These are phyloP conservation scores for Onthophagus taurus DNA, from an alignment of 1,140 invertebrate genomes.

Conservation along the genomic window DNA sequence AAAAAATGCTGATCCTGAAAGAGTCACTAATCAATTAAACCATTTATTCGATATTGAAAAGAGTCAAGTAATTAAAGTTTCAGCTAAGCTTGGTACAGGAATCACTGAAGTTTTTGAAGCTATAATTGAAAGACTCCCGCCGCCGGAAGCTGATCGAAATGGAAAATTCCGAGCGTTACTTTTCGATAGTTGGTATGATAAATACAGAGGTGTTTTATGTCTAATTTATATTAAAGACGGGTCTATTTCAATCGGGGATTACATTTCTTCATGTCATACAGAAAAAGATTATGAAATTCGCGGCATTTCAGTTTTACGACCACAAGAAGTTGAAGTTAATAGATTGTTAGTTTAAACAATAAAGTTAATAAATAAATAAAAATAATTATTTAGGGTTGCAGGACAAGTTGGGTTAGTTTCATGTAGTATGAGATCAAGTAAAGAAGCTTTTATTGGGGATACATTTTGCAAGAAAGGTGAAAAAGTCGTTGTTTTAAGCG, in stretches of 20 bases:
- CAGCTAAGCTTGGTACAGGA: constrained; percentile 83
- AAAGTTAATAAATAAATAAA: constrained; percentile 1
- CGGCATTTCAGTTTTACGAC: constrained; percentile 70
- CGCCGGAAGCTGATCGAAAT: constrained; percentile 52
- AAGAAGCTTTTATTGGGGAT: constrained; percentile 78
- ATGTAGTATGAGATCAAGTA: constrained; percentile 69
- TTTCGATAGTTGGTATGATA: constrained; percentile 93
- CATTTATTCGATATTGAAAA: constrained; percentile 77
- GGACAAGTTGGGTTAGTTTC: constrained; percentile 76
- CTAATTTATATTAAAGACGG: constrained; percentile 75
- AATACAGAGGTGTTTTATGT: constrained; percentile 74
- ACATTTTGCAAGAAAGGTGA: constrained; percentile 55
- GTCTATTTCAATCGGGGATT: constrained; percentile 53
- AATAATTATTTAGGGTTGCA: constrained; percentile 45
- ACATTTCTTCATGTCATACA: constrained; percentile 53
- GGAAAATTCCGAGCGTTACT: constrained; percentile 68
- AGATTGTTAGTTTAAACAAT: constrained; percentile 47
- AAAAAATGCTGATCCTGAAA: constrained; percentile 78
- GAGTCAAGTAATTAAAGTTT: constrained; percentile 56
- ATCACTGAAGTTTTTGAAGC: constrained; percentile 66
- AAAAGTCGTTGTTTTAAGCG: constrained; percentile 50
- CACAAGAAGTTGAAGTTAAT: constrained; percentile 58
- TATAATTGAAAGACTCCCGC: constrained; percentile 69
- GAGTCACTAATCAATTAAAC: constrained; percentile 67
- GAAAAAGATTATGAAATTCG: constrained; percentile 70